Conservation (phyloP, 2,888 invertebrate species). For the Eledone cirrhosa region DNA sequence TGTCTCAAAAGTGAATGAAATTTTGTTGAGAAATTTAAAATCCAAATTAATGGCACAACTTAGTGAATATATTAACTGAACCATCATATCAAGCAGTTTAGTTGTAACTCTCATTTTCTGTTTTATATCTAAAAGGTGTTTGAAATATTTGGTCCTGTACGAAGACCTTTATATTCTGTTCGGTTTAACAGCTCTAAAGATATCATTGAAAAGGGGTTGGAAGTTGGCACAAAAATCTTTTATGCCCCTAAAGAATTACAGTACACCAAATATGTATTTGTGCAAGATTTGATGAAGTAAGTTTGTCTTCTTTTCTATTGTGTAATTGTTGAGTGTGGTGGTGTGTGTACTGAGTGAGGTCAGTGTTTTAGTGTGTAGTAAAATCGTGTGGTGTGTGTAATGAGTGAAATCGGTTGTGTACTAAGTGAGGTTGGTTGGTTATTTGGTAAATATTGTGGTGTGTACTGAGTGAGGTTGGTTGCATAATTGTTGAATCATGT, state of each 20-base stretch:
- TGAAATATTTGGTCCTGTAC: constrained; percentile 90
- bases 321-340: neutral
- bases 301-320: constrained; percentile 28
- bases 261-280: constrained; percentile 68
- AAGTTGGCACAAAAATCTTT: constrained; percentile 79
- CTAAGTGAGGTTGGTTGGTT: neutral
- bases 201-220: constrained; percentile 75
- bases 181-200: constrained; percentile 85
- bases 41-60: neutral
- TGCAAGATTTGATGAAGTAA: constrained; percentile 72
- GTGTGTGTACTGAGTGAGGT: neutral
- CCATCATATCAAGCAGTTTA: too few relatives aligned
- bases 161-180: constrained; percentile 87
- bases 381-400: neutral
- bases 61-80: too few relatives aligned
- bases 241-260: constrained; percentile 83
- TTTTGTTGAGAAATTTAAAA: neutral
- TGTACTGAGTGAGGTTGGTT: neutral
- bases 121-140: constrained; percentile 73
- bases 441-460: neutral
- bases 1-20: neutral
- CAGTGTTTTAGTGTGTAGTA: neutral
- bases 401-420: neutral
- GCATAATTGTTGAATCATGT: neutral
- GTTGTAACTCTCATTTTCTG: too few relatives aligned